Percentiles rank a stretch among this genome's conserved stretches.
These are phyloP conservation scores for Leptopterna dolabrata DNA, from an alignment of 2,888 invertebrate species.

Conservation along the genomic window DNA sequence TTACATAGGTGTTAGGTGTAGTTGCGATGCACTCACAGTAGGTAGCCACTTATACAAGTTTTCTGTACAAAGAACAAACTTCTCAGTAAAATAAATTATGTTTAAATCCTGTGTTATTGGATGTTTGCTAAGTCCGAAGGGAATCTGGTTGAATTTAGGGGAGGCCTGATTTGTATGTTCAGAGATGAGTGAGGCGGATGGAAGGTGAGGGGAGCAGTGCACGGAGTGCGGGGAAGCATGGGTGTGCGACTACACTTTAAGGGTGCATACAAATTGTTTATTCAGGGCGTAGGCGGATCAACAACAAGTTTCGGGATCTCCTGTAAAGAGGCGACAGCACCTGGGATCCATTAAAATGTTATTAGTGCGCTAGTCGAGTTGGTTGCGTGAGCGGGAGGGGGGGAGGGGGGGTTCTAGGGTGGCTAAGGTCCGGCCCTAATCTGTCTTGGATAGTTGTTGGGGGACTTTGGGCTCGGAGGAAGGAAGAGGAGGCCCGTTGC, in stretches of 20 bases:
- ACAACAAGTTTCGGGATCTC: constrained; percentile 22
- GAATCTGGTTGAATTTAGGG: not conserved
- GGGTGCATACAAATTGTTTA: constrained; percentile 42
- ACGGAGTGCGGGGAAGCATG: too few species aligned
- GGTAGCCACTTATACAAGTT: not conserved
- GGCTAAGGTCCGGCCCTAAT: constrained; percentile 55
- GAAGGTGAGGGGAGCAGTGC: not conserved
- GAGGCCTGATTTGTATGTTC: constrained; percentile 30
- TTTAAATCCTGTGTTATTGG: not conserved
- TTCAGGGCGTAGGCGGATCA: constrained; percentile 16
- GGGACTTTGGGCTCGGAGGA: not conserved
- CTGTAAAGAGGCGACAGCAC: constrained; percentile 33
- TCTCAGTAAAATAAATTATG: not conserved
- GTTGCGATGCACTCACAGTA: too few species aligned
- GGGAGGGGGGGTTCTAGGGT: not conserved
- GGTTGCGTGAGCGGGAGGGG: constrained; percentile 1
- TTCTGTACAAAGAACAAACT: not conserved
- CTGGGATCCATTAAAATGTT: constrained; percentile 57
- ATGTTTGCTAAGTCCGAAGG: not conserved
- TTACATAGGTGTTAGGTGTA: too few species aligned
- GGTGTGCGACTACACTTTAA: constrained; percentile 5
- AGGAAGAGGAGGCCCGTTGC: constrained; percentile 13
- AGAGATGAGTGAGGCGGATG: not conserved
- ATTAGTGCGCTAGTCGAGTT: constrained; percentile 48
- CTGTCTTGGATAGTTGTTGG: constrained; percentile 60